These are phyloP conservation scores for Asarcornis scutulata DNA, from an alignment of 2,113 vertebrate genomes.

Conservation along the genomic window DNA sequence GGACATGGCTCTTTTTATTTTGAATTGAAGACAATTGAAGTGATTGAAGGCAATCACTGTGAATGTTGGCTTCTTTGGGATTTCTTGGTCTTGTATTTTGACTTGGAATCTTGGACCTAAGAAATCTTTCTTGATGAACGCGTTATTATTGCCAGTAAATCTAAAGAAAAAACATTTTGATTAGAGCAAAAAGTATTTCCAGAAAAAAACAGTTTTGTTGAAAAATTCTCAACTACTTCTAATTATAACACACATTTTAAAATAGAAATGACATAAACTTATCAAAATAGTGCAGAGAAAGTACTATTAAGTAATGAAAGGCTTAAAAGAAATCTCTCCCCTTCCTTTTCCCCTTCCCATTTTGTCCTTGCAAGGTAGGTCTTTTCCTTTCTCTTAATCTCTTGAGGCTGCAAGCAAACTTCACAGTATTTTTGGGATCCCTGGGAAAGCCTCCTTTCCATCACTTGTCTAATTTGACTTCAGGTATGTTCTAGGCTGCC, in stretches of 20 bases:
- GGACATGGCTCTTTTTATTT: background rate
- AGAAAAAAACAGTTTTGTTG: background rate
- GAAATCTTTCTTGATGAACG: background rate
- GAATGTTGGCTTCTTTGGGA: background rate
- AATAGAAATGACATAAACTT: background rate
- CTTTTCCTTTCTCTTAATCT: background rate
- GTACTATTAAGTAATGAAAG: background rate
- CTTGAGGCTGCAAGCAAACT: background rate
- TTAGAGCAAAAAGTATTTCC: background rate
- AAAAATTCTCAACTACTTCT: background rate
- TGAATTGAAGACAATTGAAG: background rate
- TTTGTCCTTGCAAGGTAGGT: background rate
- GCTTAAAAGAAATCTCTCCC: background rate
- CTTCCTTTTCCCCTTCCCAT: background rate
- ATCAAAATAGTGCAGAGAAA: background rate
- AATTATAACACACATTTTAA: background rate
- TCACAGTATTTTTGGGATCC: background rate
- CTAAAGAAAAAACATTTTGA: background rate
- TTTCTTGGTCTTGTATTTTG: background rate
- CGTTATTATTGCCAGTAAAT: background rate
- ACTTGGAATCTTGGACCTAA: background rate
- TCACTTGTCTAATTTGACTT: background rate
- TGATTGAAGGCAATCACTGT: background rate
- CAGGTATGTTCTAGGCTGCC: background rate
- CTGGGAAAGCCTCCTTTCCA: background rate